These are phyloP conservation scores for Steatocranus sp. DNA, from an alignment of 2,797 vertebrate species.

Conservation along the genomic window DNA sequence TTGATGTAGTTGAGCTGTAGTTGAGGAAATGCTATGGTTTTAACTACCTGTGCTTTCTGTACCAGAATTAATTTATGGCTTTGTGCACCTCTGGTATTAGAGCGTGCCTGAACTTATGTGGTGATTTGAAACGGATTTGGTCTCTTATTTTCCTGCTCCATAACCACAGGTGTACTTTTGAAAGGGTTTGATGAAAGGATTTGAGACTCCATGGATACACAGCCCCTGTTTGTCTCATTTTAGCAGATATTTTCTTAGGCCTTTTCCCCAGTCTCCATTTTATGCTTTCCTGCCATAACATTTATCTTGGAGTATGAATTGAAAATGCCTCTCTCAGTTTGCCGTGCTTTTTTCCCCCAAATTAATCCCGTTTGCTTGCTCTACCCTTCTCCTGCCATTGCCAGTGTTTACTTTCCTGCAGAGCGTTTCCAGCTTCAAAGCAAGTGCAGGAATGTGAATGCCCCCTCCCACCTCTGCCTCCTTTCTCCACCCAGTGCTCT, in stretches of 20 bases:
- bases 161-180: slow-evolving; percentile 3
- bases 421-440: slow-evolving; percentile 68
- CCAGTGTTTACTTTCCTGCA: slow-evolving; percentile 60
- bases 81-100: background rate
- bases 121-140: background rate
- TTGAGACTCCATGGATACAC: background rate
- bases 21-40: background rate
- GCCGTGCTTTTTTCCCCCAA: background rate
- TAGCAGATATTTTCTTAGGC: slow-evolving; percentile 3
- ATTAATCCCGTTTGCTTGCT: slow-evolving; percentile 27
- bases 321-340: slow-evolving; percentile 24
- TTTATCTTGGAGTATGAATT: slow-evolving; percentile 21
- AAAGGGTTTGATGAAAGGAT: background rate
- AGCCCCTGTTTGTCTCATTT: slow-evolving; percentile 6
- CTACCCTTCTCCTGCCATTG: slow-evolving; percentile 34
- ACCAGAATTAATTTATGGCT: background rate
- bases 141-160: background rate
- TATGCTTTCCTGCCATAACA: slow-evolving; percentile 22
- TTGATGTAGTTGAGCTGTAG: background rate
- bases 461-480: slow-evolving; percentile 24
- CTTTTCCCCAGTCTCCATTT: background rate
- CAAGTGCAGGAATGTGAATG: slow-evolving; percentile 52
- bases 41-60: background rate
- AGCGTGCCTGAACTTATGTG: background rate
- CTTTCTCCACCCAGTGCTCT: slow-evolving; percentile 48